Evolutionary conservation across 2,797 vertebrate species (phyloP), one percentile per base, ranked within the genome.

Genomic region (Channallabes apus): DNA sequence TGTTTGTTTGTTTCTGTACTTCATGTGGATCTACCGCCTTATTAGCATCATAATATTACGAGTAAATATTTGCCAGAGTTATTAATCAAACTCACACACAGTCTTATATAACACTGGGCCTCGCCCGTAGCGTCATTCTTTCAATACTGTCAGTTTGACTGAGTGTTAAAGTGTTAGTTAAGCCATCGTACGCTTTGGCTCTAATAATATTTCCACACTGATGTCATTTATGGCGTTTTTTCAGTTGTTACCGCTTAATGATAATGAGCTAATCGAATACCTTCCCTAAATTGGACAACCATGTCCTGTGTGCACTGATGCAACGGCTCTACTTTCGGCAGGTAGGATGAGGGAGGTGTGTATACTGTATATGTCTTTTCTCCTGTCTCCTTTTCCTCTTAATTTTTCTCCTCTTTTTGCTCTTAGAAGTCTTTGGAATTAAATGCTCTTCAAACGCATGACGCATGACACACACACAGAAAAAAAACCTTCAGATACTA

Each of bases 11-110:
- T 15, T 4, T 80, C 76, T 75, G n/a, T 83, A 67, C 59, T 65
- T 82, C 80, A 84, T 61, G 41, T n/a, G 18, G 76, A 72, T 14
- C 58, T 85, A 58, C n/a, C 24, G 38, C 51, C 71, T 68, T n/a
- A 27, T 56, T 32, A 32, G 73, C 84, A n/a, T 41, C 24, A 46
- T 20, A 11, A 38, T 87, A 81, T 61, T 79, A 64, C 76, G 82
- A 67, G 83, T 86, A 89, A 89, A 89, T 83, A 83, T 89, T 89
- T 89, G 85, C 58, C 69, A 61, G 27, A 18, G 83, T 78, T 64
- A 84, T 87, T 77, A 80, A 79, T 62, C 79, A 67, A 72, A 76
- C 73, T 86, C 71, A 56, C 67, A 59, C 18, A 46, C 59, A 17
- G 32, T 79, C 61, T 86, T 88, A 88, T 22, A 18, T 67, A 87